Conservation (phyloP, 1,140 invertebrate species). For the Bombus confusus region DNA sequence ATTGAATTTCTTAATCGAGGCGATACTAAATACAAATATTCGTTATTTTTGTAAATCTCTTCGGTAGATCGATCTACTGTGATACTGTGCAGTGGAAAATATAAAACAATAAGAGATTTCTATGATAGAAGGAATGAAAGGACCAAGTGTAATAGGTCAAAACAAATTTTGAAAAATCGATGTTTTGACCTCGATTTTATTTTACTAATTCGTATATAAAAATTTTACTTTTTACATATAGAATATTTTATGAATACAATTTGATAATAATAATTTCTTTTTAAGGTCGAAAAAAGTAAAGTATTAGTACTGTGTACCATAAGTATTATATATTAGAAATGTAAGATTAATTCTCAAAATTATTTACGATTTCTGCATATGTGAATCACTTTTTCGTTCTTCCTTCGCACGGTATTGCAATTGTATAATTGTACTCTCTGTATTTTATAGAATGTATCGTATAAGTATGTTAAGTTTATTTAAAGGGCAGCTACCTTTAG, state of each 20-base stretch:
- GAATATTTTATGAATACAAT: too few species aligned
- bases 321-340: neutral
- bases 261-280: neutral
- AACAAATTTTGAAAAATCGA: neutral
- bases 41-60: neutral
- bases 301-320: neutral
- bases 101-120: neutral
- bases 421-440: neutral
- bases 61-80: neutral
- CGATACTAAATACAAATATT: neutral
- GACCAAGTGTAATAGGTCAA: neutral
- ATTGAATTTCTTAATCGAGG: neutral
- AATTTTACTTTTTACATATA: too few species aligned
- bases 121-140: neutral
- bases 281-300: neutral
- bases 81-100: slow-evolving; percentile 18
- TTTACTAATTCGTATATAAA: neutral
- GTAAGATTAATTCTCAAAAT: neutral
- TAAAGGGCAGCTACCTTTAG: slow-evolving; percentile 39
- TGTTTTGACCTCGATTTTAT: neutral
- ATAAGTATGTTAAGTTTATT: slow-evolving; percentile 25
- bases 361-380: neutral
- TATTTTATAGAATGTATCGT: slow-evolving; percentile 8
- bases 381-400: neutral
- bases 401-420: slow-evolving; percentile 11